Base-by-base conservation (phyloP, 2,113 vertebrate genomes). In the Ptyas mucosa region DNA sequence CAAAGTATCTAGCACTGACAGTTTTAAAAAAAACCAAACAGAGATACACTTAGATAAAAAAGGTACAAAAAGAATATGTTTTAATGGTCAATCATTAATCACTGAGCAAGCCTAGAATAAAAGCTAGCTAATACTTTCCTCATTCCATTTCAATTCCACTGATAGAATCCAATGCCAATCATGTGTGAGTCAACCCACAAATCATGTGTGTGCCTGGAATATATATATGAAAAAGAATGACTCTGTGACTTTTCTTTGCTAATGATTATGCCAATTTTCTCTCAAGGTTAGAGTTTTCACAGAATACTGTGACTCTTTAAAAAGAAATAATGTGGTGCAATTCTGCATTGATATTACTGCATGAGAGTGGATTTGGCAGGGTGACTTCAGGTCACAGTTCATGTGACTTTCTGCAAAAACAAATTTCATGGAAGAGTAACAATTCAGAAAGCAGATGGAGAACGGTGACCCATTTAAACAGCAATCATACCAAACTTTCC, bases 51-150 rank as follows among this genome's bases (percentile, higher is more conserved):
- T 26, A 46, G 51, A 55, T 55, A 90, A 93, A 52, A 54, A 93
- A 92, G 87, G 86, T 90, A 90, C 58, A 90, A 87, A 93, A 61
- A 49, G n/a, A 64, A 86, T 90, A 81, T 87, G 23, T 93, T 61
- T 90, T 86, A 93, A 90, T 90, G 12, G 92, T 90, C 89, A 85
- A 54, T 89, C 26, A 43, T 90, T 61, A 93, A 64, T 55, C 89
- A 87, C 52, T 58, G 51, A 89, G 43, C 34, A 39, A 90, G 75
- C 53, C 88, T 93, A 43, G 69, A 90, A 93, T 90, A 61, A 55
- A 29, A 64, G 61, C 81, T 51, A 90, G 5, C 12, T 23, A 90
- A 90, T 52, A 43, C 39, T 57, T 92, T 89, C 46, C 58, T 43
- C 86, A 8, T 89, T 93, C 86, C 11, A 23, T 86, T 49, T 26